Conservation (phyloP, 2,113 vertebrate genomes). For the Mormoops blainvillei region DNA sequence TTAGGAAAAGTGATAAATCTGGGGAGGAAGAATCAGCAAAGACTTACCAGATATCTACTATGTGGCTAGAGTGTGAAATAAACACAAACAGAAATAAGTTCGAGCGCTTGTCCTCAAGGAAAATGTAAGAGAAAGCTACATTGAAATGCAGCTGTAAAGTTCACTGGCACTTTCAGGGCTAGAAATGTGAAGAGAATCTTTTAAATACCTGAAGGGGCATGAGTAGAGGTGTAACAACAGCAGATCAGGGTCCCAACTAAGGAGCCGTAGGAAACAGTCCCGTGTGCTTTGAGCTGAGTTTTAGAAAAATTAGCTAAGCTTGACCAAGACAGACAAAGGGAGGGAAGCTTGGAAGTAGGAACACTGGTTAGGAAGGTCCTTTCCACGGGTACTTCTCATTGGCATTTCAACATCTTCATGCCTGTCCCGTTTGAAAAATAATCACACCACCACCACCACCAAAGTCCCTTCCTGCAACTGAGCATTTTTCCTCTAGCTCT, state of each 20-base stretch:
- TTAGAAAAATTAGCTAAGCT: slow-evolving; percentile 4
- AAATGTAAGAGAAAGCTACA: neutral
- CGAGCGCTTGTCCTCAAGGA: neutral
- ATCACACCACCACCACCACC: neutral
- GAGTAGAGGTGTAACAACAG: neutral
- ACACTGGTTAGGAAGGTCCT: neutral
- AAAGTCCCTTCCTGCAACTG: neutral
- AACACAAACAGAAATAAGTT: neutral
- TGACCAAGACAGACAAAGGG: neutral
- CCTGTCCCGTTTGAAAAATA: neutral
- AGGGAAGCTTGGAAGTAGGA: neutral
- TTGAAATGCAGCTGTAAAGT: neutral
- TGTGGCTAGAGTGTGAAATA: neutral
- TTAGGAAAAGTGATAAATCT: neutral
- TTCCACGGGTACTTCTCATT: neutral
- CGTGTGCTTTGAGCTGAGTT: neutral
- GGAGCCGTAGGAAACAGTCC: neutral
- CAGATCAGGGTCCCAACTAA: neutral
- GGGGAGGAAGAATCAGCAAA: neutral
- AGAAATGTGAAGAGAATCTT: neutral
- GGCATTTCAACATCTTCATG: neutral
- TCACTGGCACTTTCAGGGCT: neutral
- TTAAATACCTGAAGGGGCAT: neutral
- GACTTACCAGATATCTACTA: neutral
- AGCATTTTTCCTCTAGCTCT: neutral